A percentile compares a stretch with the other conserved stretches of the same genome.
These are phyloP conservation scores for Myotis daubentonii DNA, from an alignment of 2,797 vertebrate species.

Conservation along the genomic window DNA sequence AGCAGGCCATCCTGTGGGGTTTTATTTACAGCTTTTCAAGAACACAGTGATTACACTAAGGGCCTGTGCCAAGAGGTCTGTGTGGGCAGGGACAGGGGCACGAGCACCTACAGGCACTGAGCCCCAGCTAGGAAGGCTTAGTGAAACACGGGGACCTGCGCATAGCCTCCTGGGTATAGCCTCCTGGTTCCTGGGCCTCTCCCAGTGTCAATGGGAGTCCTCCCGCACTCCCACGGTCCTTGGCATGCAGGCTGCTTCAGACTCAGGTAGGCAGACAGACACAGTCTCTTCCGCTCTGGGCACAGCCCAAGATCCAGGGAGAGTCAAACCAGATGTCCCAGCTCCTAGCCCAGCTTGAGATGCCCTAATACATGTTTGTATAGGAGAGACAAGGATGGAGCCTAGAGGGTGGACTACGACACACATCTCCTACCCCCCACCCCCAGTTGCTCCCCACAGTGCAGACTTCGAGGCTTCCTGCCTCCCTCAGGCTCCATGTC, in stretches of 20 bases:
- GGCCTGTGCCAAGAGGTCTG: background rate
- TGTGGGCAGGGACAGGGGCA: background rate
- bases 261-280: background rate
- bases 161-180: background rate
- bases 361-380: background rate
- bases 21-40: slow-evolving; percentile 16
- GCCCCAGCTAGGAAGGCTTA: background rate
- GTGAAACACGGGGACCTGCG: background rate
- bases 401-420: rapidly evolving
- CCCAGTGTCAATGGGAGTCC: background rate
- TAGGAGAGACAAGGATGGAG: background rate
- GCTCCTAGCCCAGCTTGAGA: background rate
- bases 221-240: background rate
- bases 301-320: background rate
- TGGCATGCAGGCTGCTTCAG: background rate
- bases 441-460: rapidly evolving
- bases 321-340: slow-evolving; percentile 65
- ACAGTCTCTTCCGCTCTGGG: slow-evolving; percentile 26
- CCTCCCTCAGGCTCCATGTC: background rate
- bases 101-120: background rate
- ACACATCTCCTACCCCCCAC: no score
- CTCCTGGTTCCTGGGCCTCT: background rate
- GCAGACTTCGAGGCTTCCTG: background rate
- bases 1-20: background rate
- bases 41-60: background rate